Conservation (phyloP, 2,888 invertebrate species). For the Venustoraphidia nigricollis region DNA sequence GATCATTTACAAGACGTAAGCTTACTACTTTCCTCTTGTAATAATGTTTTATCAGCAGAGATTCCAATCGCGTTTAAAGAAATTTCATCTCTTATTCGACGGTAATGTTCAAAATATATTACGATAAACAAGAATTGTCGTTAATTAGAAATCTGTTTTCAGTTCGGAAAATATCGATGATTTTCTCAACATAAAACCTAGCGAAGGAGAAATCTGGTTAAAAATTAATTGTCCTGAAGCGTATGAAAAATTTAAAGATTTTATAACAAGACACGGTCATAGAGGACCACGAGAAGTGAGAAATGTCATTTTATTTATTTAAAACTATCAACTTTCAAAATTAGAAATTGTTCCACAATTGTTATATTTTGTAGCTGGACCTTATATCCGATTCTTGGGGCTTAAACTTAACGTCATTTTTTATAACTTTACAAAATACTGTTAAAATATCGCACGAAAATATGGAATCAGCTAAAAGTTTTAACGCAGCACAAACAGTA, state of each 20-base stretch:
- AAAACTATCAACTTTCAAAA: no score
- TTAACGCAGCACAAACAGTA: no score
- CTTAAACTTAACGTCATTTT: constrained; percentile 40
- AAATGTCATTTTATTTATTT: no score
- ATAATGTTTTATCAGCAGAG: constrained; percentile 58
- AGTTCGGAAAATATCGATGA: constrained; percentile 29
- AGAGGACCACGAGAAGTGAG: constrained; percentile 46
- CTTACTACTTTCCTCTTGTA: constrained; percentile 47
- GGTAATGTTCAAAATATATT: background rate
- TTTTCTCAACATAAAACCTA: constrained; percentile 32
- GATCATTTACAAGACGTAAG: constrained; percentile 57
- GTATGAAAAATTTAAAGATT: constrained; percentile 32
- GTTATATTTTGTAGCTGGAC: constrained; percentile 40
- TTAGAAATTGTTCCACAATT: background rate
- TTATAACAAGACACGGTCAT: constrained; percentile 56
- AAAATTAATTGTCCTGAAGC: constrained; percentile 30
- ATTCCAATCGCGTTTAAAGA: constrained; percentile 32
- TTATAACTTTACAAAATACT: constrained; percentile 41
- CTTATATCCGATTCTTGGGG: constrained; percentile 49
- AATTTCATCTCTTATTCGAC: constrained; percentile 2
- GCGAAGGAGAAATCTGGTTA: constrained; percentile 42
- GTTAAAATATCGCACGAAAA: no score
- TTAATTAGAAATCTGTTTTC: constrained; percentile 20
- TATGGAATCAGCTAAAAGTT: no score
- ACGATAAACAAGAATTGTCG: background rate